Evolutionary conservation across 2,113 vertebrate species (phyloP).

Genomic region (Hippocampus zosterae): DNA sequence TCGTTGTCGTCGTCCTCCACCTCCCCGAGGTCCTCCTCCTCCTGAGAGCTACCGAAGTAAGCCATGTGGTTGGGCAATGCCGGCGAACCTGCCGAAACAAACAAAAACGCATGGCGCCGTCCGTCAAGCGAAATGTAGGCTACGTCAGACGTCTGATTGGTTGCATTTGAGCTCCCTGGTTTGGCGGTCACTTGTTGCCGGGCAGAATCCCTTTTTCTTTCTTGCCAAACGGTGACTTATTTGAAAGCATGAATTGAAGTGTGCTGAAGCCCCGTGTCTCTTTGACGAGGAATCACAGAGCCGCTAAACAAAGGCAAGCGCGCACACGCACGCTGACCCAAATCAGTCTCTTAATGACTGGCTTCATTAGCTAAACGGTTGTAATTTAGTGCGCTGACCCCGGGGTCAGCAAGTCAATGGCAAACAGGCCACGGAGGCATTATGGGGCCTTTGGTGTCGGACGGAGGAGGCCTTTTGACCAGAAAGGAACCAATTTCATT

Average conservation of each 20-base stretch:
- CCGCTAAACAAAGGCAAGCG: conserved; percentile 46
- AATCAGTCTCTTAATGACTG: conserved; percentile 57
- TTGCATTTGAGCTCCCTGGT: background rate
- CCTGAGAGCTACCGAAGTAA: conserved; percentile 97
- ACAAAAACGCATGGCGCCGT: background rate
- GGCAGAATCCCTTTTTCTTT: background rate
- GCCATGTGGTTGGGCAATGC: conserved; percentile 96
- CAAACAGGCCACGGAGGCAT: conserved; percentile 51
- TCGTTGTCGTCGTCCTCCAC: conserved; percentile 87
- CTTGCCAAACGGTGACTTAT: background rate
- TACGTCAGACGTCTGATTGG: background rate
- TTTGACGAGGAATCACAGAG: conserved; percentile 35
- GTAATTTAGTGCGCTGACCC: conserved; percentile 52
- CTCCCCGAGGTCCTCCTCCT: conserved; percentile 87
- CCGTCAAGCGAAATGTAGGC: background rate
- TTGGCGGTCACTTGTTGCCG: background rate
- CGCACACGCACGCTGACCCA: conserved; percentile 23
- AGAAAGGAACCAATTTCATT: background rate
- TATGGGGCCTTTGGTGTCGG: conserved; percentile 4
- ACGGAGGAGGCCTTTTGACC: background rate
- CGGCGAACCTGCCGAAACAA: conserved; percentile 77
- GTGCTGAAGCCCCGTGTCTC: conserved; percentile 29
- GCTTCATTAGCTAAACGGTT: conserved; percentile 68
- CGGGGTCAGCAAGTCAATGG: conserved; percentile 58
- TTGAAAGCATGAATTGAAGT: background rate